Evolutionary conservation across 1,140 invertebrate genomes (phyloP), one percentile per base, ranked within the genome.

Genomic region (Pteromalus puparum): DNA sequence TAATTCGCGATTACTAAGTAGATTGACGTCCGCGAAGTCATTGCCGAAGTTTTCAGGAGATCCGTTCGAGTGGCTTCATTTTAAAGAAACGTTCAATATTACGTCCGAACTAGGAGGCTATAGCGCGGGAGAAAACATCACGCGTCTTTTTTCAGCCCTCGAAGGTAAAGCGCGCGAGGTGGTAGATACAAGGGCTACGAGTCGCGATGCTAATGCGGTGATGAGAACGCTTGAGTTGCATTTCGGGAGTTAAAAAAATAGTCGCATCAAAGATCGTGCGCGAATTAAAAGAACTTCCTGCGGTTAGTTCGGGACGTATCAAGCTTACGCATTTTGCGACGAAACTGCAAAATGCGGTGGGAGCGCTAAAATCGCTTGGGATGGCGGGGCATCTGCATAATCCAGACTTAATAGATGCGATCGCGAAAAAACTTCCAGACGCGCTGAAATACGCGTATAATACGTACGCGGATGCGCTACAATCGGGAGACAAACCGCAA

Each of bases 21-120:
- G 77, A 28, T 61, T 81, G 34, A 68, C 78, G 26, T 28, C 77
- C 68, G 7, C n/a, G n/a, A n/a, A n/a, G n/a, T n/a, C n/a, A n/a
- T n/a, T n/a, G n/a, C n/a, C n/a, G n/a, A n/a, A n/a, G n/a, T n/a
- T n/a, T n/a, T n/a, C n/a, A n/a, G n/a, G n/a, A n/a, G n/a, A n/a
- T n/a, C n/a, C n/a, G n/a, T 5, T 73, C 5, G 80, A 81, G 24
- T 81, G 68, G 67, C 5, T 53, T 10, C 21, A 15, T 1, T 81
- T 81, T 28, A 81, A 73, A 53, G 68, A 53, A 53, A 38, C 80
- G 0, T 73, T 28, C 30, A 46, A 73, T 1, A 18, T 48, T 3
- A 24, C 68, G 0, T 46, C 30, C 2, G 46, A 73, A 7, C n/a
- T 70, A 1, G 67, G 79, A 21, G 21, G 42, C n/a, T 70, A 38